These are phyloP conservation scores for Mobula hypostoma DNA, from an alignment of 2,113 vertebrate genomes.

Conservation along the genomic window DNA sequence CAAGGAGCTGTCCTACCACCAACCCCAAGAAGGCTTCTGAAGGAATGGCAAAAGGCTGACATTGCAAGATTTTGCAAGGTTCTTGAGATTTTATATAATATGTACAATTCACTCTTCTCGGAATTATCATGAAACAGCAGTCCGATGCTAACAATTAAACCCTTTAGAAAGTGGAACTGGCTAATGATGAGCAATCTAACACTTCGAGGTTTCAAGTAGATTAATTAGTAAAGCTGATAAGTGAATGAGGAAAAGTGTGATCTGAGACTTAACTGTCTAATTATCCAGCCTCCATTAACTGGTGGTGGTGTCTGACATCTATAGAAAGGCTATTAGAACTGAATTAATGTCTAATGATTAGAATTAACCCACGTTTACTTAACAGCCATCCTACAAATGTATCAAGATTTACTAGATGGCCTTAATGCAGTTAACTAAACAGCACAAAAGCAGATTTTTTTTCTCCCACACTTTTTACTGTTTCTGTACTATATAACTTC, in stretches of 20 bases:
- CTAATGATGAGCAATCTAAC: not conserved
- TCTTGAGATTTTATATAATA: too few species aligned
- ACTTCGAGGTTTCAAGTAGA: not conserved
- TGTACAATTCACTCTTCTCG: not conserved
- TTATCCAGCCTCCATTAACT: not conserved
- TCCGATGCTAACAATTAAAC: not conserved
- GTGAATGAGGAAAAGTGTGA: not conserved
- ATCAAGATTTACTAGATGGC: too few species aligned
- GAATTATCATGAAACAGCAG: not conserved
- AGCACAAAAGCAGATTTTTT: not conserved
- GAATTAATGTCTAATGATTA: not conserved
- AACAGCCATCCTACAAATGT: not conserved
- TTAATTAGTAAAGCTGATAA: not conserved
- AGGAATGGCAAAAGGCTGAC: not conserved
- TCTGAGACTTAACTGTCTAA: not conserved
- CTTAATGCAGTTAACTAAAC: not conserved
- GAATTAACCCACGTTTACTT: not conserved
- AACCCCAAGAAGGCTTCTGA: not conserved
- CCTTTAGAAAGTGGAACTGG: not conserved
- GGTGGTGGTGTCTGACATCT: not conserved
- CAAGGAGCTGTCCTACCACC: not conserved
- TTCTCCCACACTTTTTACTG: not conserved
- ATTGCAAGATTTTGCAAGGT: not conserved
- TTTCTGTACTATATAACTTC: not conserved
- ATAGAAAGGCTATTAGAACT: not conserved